Percentiles rank a stretch among this genome's conserved stretches.
Conservation (phyloP, 2,888 invertebrate genomes). For the Phytoseiulus persimilis region DNA sequence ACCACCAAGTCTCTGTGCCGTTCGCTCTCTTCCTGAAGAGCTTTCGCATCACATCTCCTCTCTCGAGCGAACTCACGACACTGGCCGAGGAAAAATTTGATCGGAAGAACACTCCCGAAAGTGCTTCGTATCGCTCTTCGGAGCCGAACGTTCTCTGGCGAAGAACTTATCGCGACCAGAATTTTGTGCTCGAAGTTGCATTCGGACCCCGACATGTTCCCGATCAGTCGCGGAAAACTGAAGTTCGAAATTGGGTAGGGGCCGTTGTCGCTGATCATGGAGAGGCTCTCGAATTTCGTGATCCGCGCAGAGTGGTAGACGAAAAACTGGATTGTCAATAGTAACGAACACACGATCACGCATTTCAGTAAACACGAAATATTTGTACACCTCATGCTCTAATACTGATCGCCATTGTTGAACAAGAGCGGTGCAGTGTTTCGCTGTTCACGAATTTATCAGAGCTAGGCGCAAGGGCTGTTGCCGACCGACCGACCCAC, state of each 20-base stretch:
- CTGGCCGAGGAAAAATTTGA: background rate
- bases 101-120: background rate
- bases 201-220: background rate
- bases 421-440: background rate
- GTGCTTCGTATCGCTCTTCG: background rate
- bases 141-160: background rate
- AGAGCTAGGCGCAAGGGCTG: background rate
- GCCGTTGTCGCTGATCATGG: background rate
- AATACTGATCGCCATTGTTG: background rate
- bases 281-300: background rate
- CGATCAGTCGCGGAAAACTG: background rate
- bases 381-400: background rate
- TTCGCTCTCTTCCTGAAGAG: conserved; percentile 57
- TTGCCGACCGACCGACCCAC: background rate
- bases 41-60: conserved; percentile 43
- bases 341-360: background rate
- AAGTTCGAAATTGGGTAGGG: background rate
- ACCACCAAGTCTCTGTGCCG: conserved; percentile 68
- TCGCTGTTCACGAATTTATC: background rate
- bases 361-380: background rate
- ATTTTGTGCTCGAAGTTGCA: background rate
- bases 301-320: background rate
- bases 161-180: background rate
- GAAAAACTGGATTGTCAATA: background rate
- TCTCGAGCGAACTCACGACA: conserved; percentile 45